These are phyloP conservation scores for Pteronura brasiliensis DNA, from an alignment of 2,113 vertebrate genomes.

Conservation along the genomic window DNA sequence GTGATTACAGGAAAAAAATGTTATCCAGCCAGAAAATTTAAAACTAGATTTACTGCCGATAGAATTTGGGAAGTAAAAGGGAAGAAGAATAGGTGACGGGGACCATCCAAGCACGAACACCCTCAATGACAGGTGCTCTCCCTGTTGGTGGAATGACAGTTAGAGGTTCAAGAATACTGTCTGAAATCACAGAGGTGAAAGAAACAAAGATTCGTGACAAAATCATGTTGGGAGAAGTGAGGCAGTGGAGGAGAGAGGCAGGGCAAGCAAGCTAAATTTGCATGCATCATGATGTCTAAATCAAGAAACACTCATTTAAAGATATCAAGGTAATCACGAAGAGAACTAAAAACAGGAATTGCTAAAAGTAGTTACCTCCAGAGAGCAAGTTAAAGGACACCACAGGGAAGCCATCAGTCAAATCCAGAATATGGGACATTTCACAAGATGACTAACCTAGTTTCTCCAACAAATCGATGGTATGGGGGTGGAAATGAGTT, in stretches of 20 bases:
- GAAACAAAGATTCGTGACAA: background rate
- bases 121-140: background rate
- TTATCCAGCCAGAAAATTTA: background rate
- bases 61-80: background rate
- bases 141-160: background rate
- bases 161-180: background rate
- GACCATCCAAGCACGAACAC: background rate
- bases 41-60: background rate
- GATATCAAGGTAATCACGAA: constrained; percentile 5
- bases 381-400: constrained; percentile 15
- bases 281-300: background rate
- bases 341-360: constrained; percentile 22
- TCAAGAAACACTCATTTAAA: background rate
- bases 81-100: background rate
- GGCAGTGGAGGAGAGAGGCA: background rate
- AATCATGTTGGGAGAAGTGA: background rate
- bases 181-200: background rate
- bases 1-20: background rate
- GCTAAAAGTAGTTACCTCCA: background rate
- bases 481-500: background rate
- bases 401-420: background rate
- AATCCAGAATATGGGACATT: background rate
- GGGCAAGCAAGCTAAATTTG: background rate
- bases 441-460: background rate
- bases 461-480: constrained; percentile 6